Evolutionary conservation across 2,797 vertebrate genomes (phyloP).

Genomic region (Denticeps clupeoides): DNA sequence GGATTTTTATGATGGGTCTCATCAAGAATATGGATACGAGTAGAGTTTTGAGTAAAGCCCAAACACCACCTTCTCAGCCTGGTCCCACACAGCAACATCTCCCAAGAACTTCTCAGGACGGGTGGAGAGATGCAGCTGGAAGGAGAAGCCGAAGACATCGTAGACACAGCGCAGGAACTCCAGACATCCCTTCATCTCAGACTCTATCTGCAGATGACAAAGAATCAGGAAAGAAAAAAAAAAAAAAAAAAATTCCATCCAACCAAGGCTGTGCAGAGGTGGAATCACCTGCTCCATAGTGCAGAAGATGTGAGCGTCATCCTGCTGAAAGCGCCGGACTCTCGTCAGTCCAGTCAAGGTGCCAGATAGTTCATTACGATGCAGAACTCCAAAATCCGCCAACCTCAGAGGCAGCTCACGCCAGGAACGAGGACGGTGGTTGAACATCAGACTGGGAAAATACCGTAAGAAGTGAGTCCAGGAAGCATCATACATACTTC

Average conservation of each 20-base stretch:
- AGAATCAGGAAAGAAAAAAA: neutral
- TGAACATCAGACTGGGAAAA: constrained; percentile 78
- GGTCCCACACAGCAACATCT: constrained; percentile 72
- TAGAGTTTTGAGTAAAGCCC: too few relatives aligned
- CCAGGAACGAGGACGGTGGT: constrained; percentile 86
- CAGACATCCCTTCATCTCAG: constrained; percentile 84
- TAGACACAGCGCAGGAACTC: constrained; percentile 85
- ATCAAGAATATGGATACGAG: too few relatives aligned
- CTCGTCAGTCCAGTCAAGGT: constrained; percentile 79
- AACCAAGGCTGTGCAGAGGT: too few relatives aligned
- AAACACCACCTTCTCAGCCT: constrained; percentile 83
- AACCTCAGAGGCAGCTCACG: constrained; percentile 82
- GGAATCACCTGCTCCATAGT: constrained; percentile 81
- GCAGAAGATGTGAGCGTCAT: constrained; percentile 97
- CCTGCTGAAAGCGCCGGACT: constrained; percentile 89
- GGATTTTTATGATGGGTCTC: too few relatives aligned
- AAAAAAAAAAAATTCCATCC: neutral
- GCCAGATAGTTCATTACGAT: constrained; percentile 84
- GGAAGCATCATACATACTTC: too few relatives aligned
- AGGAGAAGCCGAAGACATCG: constrained; percentile 80
- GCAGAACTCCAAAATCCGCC: constrained; percentile 90
- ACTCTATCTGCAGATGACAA: constrained; percentile 66
- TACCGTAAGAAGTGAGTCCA: too few relatives aligned
- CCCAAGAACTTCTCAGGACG: constrained; percentile 84
- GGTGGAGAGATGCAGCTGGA: constrained; percentile 85